Conservation (phyloP, 2,888 invertebrate species). For the Asteroscopus sphinx region DNA sequence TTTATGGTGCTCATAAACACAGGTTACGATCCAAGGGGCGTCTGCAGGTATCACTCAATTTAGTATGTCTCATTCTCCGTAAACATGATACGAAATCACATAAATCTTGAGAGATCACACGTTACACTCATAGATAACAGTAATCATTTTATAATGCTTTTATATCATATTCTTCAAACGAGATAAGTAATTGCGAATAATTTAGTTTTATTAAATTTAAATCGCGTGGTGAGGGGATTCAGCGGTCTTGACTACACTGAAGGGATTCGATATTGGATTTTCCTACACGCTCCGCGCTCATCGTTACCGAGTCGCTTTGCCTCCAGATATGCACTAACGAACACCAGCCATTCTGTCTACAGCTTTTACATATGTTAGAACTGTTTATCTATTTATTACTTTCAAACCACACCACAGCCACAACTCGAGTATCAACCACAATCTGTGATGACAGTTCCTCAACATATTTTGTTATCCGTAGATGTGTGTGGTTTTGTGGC, state of each 20-base stretch:
- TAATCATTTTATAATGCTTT: constrained; percentile 19
- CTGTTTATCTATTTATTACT: background rate
- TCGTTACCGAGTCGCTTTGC: constrained; percentile 6
- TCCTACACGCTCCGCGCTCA: background rate
- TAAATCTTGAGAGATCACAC: constrained; percentile 32
- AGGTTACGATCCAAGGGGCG: constrained; percentile 46
- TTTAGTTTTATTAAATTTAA: constrained; percentile 21
- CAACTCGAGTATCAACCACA: background rate
- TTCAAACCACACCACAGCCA: background rate
- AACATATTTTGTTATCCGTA: too few relatives aligned
- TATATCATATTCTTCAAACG: constrained; percentile 3
- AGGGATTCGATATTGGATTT: constrained; percentile 20
- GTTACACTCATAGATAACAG: constrained; percentile 13
- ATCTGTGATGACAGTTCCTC: background rate
- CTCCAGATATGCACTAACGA: constrained; percentile 1
- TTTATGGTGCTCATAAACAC: constrained; percentile 53
- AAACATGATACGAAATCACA: constrained; percentile 38
- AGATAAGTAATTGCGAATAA: constrained; percentile 10
- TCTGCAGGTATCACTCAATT: constrained; percentile 57
- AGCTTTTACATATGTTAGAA: background rate
- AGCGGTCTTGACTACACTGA: constrained; percentile 1
- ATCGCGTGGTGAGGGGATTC: constrained; percentile 8
- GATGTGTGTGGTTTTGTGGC: too few relatives aligned
- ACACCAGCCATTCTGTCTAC: background rate
- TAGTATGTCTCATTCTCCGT: constrained; percentile 23